These are phyloP conservation scores for Ellobius talpinus DNA, from an alignment of 2,113 vertebrate genomes.

Conservation along the genomic window DNA sequence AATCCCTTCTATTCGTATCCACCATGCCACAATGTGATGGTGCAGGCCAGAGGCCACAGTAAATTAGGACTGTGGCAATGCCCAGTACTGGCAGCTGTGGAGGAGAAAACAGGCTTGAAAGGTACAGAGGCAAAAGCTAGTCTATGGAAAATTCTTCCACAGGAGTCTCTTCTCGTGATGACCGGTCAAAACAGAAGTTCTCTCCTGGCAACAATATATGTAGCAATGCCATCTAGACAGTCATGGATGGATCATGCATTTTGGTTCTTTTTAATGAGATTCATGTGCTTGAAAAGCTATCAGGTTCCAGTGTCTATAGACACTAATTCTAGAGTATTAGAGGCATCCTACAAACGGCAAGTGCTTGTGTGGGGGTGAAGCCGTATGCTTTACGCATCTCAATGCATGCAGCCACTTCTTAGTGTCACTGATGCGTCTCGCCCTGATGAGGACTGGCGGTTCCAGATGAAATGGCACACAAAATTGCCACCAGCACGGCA, in stretches of 20 bases:
- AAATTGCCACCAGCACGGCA: neutral
- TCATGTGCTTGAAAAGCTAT: neutral
- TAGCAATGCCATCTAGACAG: neutral
- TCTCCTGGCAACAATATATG: neutral
- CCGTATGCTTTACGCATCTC: neutral
- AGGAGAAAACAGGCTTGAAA: neutral
- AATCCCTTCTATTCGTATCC: neutral
- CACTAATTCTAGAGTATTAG: neutral
- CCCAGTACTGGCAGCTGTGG: neutral
- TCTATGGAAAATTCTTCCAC: neutral
- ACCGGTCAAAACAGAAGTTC: neutral
- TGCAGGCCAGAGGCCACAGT: neutral
- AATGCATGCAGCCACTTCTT: neutral
- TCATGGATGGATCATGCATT: neutral
- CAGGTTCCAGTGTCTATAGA: neutral
- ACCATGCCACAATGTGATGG: neutral
- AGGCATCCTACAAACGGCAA: too few species aligned
- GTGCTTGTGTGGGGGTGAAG: neutral
- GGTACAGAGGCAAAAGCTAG: neutral
- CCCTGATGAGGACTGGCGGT: conserved; percentile 3
- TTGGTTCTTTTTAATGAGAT: neutral
- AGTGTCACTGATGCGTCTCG: neutral
- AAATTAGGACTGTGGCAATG: neutral
- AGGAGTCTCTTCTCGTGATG: neutral
- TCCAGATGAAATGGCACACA: neutral